Evolutionary conservation across 2,888 invertebrate genomes (phyloP), one percentile per base, ranked within the genome.

Genomic region (Pristionchus japonicus): DNA sequence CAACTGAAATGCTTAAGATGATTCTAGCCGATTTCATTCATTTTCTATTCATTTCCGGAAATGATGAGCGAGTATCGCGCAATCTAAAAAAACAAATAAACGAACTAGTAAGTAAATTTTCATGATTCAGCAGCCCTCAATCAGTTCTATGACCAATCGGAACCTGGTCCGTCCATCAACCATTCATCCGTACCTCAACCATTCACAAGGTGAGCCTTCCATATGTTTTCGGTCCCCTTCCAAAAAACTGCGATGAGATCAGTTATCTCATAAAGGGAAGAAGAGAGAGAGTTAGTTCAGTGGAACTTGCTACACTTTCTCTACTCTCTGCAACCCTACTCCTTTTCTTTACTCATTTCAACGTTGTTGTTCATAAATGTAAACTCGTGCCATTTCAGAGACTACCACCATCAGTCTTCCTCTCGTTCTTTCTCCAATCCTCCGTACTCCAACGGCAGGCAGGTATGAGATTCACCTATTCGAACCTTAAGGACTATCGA

Each of bases 141-240:
- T 34, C 37, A 70, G 34, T 64, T 27, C 31, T 77, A 77, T 34
- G 47, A 77, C 11, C n/a, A n/a, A 43, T 43, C 77, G 15, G 43
- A 77, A 13, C 43, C 77, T 27, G 77, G 77, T 27, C 77, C 77
- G 3, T 77, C 77, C 70, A 40, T 47, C 77, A 43, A 70, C 64
- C 64, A 3, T n/a, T 57, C n/a, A n/a, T 7, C 77, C 40, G 77
- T 43, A 1, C 77, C 77, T n/a, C n/a, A 23, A 27, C 77, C 77
- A 0, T 77, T 77, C 77, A 27, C 43, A 11, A 43, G 77, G 77
- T 77, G n/a, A 57, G 9, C 23, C 43, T 23, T 20, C 37, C n/a
- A n/a, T n/a, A n/a, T n/a, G n/a, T n/a, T 37, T 70, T 64, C 7
- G 13, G 7, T 27, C 23, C 11, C 74, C 23, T 31, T 74, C 23